Conservation (phyloP, 2,888 invertebrate species). For the Agrotis exclamationis region DNA sequence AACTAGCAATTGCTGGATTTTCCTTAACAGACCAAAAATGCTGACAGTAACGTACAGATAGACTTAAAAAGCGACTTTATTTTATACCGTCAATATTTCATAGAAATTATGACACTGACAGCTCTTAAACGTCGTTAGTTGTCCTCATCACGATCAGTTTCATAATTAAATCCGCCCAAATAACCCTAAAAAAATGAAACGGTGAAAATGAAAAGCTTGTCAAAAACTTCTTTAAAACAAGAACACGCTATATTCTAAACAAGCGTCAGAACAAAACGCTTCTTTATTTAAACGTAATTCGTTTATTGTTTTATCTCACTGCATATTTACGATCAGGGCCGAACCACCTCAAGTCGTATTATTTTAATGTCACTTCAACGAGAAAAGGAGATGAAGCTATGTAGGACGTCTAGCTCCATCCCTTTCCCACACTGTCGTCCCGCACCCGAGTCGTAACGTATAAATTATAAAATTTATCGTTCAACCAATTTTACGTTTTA, state of each 20-base stretch:
- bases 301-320: constrained; percentile 91
- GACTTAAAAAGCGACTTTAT: too few relatives aligned
- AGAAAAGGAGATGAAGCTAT: neutral
- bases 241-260: constrained; percentile 83
- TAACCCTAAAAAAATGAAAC: neutral
- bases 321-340: constrained; percentile 87
- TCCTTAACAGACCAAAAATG: too few relatives aligned
- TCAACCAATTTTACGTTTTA: constrained; percentile 82
- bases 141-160: too few relatives aligned
- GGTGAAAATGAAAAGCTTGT: neutral
- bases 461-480: constrained; percentile 89
- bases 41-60: too few relatives aligned
- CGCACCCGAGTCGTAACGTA: constrained; percentile 76
- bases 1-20: neutral
- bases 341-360: constrained; percentile 28
- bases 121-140: too few relatives aligned
- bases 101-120: too few relatives aligned
- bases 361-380: neutral
- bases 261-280: constrained; percentile 86
- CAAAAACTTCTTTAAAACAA: constrained; percentile 3
- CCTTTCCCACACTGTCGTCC: constrained; percentile 64
- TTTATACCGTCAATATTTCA: too few relatives aligned
- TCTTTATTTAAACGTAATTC: constrained; percentile 90
- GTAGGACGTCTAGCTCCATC: neutral
- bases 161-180: too few relatives aligned